These are phyloP conservation scores for Coturnix japonica DNA, from an alignment of 2,113 vertebrate species.

Conservation along the genomic window DNA sequence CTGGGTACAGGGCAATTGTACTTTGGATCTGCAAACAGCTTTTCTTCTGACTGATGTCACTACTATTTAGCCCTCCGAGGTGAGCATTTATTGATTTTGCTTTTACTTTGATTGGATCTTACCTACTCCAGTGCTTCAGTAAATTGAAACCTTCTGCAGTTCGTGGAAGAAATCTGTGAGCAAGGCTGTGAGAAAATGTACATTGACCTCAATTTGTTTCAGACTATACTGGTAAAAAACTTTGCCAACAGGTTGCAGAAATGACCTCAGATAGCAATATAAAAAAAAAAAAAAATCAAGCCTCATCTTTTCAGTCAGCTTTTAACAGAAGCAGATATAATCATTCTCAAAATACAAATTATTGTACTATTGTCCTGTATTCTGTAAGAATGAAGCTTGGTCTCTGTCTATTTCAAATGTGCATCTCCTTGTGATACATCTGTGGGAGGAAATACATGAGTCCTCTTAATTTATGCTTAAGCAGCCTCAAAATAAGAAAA, in stretches of 20 bases:
- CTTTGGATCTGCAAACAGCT: slow-evolving; percentile 65
- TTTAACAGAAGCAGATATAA: neutral
- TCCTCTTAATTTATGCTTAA: neutral
- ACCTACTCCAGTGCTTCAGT: slow-evolving; percentile 78
- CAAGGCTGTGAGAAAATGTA: slow-evolving; percentile 76
- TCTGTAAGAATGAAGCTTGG: neutral
- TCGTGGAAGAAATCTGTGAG: slow-evolving; percentile 77
- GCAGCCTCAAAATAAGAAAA: neutral
- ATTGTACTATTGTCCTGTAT: neutral
- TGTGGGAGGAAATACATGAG: neutral
- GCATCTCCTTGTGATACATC: neutral
- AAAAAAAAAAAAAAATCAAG: slow-evolving; percentile 71
- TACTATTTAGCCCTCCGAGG: slow-evolving; percentile 74
- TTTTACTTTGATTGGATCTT: slow-evolving; percentile 84
- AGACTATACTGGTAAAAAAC: slow-evolving; percentile 74
- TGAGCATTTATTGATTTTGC: slow-evolving; percentile 79
- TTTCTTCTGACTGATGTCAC: slow-evolving; percentile 70
- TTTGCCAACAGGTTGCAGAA: slow-evolving; percentile 66
- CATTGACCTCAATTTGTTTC: slow-evolving; percentile 82
- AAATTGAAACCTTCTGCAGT: slow-evolving; percentile 83
- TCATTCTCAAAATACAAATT: neutral
- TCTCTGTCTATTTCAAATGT: neutral
- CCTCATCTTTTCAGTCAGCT: neutral
- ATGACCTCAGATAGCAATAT: slow-evolving; percentile 51
- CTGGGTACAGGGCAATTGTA: slow-evolving; percentile 2